Conservation (phyloP, 2,888 invertebrate species). For the Globia sparganii region DNA sequence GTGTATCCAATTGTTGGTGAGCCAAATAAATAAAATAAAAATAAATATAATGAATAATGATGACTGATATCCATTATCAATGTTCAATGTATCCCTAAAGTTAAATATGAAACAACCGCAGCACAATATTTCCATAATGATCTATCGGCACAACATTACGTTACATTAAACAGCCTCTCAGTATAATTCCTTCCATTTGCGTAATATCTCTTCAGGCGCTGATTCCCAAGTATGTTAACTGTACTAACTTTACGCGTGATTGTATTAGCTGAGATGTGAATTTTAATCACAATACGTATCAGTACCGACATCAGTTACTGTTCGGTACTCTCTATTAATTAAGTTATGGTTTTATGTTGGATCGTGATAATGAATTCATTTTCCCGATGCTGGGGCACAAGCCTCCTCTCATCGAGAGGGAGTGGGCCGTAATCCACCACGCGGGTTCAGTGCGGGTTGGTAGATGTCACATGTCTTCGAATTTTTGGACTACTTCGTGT, state of each 20-base stretch:
- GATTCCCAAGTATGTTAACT: slow-evolving; percentile 37
- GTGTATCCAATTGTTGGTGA: too few species aligned
- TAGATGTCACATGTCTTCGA: too few species aligned
- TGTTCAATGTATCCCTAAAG: background rate
- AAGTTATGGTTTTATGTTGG: background rate
- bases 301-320: background rate
- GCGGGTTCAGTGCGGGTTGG: too few species aligned
- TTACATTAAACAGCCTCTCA: slow-evolving; percentile 23
- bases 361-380: too few species aligned
- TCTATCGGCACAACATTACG: slow-evolving; percentile 11
- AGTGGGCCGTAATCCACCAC: too few species aligned
- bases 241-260: slow-evolving; percentile 56
- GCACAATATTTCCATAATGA: slow-evolving; percentile 8
- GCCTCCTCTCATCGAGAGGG: too few species aligned
- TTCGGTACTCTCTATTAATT: background rate
- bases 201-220: slow-evolving; percentile 39
- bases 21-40: too few species aligned
- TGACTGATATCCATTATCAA: background rate
- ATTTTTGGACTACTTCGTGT: too few species aligned
- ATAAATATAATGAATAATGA: background rate
- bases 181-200: slow-evolving; percentile 43
- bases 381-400: too few species aligned
- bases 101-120: slow-evolving; percentile 4
- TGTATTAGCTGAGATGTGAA: slow-evolving; percentile 56
- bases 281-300: slow-evolving; percentile 44